Conservation (phyloP, 2,113 vertebrate species). For the Lepisosteus osseus region DNA sequence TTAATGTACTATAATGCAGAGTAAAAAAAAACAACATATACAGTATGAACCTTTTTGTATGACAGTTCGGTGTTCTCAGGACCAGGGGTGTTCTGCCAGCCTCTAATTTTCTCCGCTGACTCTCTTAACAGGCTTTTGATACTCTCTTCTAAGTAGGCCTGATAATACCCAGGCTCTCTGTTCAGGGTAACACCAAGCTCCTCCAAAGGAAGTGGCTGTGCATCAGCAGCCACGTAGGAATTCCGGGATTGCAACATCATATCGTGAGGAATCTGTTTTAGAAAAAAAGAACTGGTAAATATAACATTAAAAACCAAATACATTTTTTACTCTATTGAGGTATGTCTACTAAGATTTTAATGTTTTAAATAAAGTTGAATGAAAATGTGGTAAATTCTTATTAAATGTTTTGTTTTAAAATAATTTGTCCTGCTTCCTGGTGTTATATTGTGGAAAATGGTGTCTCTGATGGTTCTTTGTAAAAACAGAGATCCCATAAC, state of each 20-base stretch:
- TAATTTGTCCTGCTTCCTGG: too few species aligned
- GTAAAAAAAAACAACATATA: too few species aligned
- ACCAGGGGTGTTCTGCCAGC: slow-evolving; percentile 62
- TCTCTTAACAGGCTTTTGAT: slow-evolving; percentile 69
- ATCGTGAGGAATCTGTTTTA: slow-evolving; percentile 70
- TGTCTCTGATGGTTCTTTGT: too few species aligned
- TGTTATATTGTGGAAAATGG: too few species aligned
- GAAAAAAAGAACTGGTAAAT: not conserved
- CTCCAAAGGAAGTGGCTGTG: slow-evolving; percentile 61
- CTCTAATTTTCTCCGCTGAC: slow-evolving; percentile 69
- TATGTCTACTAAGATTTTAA: too few species aligned
- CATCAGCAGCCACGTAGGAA: slow-evolving; percentile 68
- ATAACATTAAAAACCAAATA: too few species aligned
- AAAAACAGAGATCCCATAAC: too few species aligned
- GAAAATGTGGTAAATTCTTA: too few species aligned
- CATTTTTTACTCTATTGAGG: too few species aligned
- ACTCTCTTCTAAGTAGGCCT: slow-evolving; percentile 66
- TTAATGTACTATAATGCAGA: too few species aligned
- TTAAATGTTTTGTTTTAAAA: too few species aligned
- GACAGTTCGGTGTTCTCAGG: slow-evolving; percentile 73
- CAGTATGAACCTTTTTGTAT: slow-evolving; percentile 70
- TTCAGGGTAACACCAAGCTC: slow-evolving; percentile 46
- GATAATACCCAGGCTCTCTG: slow-evolving; percentile 53
- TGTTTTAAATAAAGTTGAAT: too few species aligned
- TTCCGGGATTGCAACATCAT: slow-evolving; percentile 74